Conservation (phyloP, 1,140 invertebrate genomes). For the Pogonognathellus flavescens region DNA sequence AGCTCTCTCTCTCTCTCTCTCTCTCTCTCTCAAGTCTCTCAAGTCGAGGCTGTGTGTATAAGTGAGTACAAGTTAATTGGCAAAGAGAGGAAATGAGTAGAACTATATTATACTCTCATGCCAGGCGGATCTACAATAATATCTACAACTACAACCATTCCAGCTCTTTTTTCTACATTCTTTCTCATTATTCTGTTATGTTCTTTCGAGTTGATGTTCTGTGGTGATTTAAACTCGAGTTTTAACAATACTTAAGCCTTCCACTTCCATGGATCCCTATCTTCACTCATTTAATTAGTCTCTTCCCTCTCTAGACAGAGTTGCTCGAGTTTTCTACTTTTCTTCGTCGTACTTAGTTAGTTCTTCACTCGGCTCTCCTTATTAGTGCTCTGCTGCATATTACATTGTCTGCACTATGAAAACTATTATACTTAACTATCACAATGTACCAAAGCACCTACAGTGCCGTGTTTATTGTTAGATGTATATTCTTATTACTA, state of each 20-base stretch:
- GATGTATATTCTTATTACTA: no score
- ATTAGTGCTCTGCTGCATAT: neutral
- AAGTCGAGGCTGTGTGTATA: neutral
- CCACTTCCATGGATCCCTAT: conserved; percentile 49
- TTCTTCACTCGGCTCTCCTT: neutral
- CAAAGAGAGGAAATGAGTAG: conserved; percentile 53
- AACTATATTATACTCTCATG: conserved; percentile 39
- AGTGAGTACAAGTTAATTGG: conserved; percentile 39
- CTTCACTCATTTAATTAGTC: conserved; percentile 47
- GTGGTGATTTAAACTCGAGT: conserved; percentile 46
- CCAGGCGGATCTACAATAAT: conserved; percentile 49
- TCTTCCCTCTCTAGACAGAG: conserved; percentile 18
- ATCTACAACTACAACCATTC: conserved; percentile 43
- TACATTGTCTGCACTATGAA: no score
- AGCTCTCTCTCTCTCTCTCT: no score
- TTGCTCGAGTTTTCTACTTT: neutral
- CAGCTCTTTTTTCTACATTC: conserved; percentile 44
- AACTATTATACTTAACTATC: neutral
- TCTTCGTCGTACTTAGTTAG: neutral
- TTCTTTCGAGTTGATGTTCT: conserved; percentile 44
- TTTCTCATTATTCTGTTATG: conserved; percentile 49
- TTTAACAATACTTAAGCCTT: conserved; percentile 50
- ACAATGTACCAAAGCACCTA: neutral
- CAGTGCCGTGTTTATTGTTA: no score
- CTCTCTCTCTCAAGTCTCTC: no score